phyloP scores from a whole-genome alignment of 2,113 vertebrate genomes.

The Phrynosoma platyrhinos region DNA sequence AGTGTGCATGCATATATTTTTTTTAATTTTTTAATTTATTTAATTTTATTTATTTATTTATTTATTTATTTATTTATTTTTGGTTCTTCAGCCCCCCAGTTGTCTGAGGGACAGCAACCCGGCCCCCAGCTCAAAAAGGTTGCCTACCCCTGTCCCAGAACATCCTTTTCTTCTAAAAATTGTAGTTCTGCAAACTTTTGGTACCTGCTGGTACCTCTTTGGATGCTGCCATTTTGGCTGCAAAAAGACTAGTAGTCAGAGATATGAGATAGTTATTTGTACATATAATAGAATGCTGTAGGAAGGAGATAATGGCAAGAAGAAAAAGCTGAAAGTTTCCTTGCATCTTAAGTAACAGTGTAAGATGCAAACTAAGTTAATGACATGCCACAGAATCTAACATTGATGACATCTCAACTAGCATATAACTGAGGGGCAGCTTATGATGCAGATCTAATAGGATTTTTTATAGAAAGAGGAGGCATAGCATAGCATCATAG shows the following conservation, averaged over 20 bases:
- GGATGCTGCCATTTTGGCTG: no score
- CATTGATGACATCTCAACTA: neutral
- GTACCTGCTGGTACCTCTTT: no score
- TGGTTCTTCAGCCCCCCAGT: no score
- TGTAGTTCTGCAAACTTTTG: neutral
- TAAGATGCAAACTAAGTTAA: neutral
- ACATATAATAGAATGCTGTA: neutral
- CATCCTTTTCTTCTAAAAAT: neutral
- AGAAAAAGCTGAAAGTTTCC: conserved; percentile 9
- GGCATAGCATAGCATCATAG: neutral
- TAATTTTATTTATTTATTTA: no score
- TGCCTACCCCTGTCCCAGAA: no score
- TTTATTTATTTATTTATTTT: no score
- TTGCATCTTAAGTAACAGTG: neutral
- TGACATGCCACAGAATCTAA: neutral
- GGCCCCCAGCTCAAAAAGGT: no score
- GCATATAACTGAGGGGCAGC: neutral
- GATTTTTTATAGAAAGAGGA: neutral
- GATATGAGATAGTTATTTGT: neutral
- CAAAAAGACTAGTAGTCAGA: neutral
- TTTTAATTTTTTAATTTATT: no score
- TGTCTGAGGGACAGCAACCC: no score
- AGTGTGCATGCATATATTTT: no score
- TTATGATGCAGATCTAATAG: neutral
- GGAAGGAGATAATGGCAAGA: neutral